Conservation (phyloP, 1,140 invertebrate genomes). For the Mycetomoellerius zeteki region DNA sequence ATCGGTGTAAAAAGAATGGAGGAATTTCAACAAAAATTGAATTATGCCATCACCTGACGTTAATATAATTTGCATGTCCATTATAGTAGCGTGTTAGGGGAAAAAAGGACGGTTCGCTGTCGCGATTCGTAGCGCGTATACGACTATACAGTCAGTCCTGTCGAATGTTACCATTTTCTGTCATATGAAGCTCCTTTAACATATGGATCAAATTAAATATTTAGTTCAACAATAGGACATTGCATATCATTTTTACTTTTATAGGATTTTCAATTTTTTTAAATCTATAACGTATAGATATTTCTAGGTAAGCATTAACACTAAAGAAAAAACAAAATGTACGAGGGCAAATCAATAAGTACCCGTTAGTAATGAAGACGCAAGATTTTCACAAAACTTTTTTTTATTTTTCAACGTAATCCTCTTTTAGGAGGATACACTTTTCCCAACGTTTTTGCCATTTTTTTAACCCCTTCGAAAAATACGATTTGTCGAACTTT, state of each 20-base stretch:
- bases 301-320: background rate
- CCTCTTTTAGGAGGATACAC: no score
- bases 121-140: background rate
- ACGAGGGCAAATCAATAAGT: no score
- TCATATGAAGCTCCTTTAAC: background rate
- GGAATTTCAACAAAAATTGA: conserved; percentile 14
- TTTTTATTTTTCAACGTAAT: no score
- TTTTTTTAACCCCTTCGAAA: no score
- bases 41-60: conserved; percentile 33
- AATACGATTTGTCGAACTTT: no score
- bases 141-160: background rate
- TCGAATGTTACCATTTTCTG: conserved; percentile 22
- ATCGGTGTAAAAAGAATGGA: conserved; percentile 4
- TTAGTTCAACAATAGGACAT: background rate
- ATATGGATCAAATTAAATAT: conserved; percentile 17
- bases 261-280: background rate
- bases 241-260: background rate
- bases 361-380: no score
- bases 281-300: no score
- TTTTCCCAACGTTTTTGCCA: no score
- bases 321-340: background rate
- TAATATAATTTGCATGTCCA: conserved; percentile 57
- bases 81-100: conserved; percentile 25
- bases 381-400: no score
- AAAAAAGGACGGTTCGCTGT: conserved; percentile 39